These are phyloP conservation scores for Platycercus adscitus DNA, from an alignment of 2,113 vertebrate species.

Conservation along the genomic window DNA sequence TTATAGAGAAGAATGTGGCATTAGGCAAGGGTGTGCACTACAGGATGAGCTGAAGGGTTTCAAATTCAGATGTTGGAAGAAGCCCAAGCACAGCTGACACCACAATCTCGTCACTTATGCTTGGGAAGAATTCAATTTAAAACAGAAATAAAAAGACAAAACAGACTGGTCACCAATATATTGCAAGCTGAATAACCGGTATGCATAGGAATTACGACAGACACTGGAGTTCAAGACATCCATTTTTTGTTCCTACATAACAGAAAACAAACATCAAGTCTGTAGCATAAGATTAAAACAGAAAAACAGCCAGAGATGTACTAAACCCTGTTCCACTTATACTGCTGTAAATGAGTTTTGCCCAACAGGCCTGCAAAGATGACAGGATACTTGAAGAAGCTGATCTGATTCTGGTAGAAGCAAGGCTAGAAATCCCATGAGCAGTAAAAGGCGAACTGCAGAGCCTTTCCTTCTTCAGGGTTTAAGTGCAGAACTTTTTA, in stretches of 20 bases:
- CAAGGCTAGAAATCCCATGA: conserved; percentile 8
- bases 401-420: background rate
- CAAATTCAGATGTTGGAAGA: background rate
- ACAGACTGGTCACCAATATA: background rate
- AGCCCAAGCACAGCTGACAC: background rate
- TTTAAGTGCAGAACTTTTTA: background rate
- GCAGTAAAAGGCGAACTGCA: background rate
- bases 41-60: background rate
- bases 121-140: background rate
- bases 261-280: background rate
- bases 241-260: background rate
- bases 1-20: background rate
- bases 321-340: background rate
- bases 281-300: background rate
- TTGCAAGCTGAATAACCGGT: background rate
- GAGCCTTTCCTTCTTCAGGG: background rate
- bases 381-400: background rate
- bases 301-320: background rate
- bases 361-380: background rate
- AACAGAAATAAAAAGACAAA: background rate
- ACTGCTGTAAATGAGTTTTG: background rate
- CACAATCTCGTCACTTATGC: background rate
- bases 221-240: background rate
- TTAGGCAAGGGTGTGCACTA: background rate
- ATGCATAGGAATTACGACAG: background rate